phyloP scores from a whole-genome alignment of 2,113 vertebrate species.

The rat (Rattus norvegicus) region DNA sequence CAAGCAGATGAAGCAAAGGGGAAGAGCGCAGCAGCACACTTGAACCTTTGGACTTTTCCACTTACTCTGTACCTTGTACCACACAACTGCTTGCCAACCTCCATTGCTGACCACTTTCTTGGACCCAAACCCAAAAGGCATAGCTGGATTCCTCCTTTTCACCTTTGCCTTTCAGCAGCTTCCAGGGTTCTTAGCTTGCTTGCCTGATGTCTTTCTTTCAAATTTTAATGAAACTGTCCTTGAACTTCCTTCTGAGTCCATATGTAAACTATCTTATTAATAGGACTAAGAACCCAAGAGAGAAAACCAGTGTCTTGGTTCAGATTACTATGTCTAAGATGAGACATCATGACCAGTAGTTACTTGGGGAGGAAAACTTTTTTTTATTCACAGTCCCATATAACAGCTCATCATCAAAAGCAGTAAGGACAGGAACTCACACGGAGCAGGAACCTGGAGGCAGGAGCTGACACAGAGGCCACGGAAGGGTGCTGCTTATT shows the following conservation, averaged over 20 bases:
- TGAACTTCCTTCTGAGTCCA: neutral
- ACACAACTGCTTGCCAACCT: no score
- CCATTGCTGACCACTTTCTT: neutral
- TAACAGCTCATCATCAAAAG: neutral
- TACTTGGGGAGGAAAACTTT: neutral
- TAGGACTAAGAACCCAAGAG: neutral
- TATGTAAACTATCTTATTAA: neutral
- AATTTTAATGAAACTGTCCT: neutral
- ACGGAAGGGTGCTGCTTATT: neutral
- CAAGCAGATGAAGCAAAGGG: neutral
- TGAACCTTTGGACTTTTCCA: neutral
- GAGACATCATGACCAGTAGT: neutral
- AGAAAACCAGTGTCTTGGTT: neutral
- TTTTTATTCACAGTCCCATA: neutral
- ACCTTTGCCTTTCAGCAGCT: neutral
- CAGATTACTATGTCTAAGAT: neutral
- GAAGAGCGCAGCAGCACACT: neutral
- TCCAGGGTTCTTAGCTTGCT: neutral
- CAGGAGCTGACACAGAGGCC: neutral
- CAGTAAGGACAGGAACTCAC: neutral
- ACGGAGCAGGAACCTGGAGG: neutral
- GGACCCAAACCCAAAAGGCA: neutral
- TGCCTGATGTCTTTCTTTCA: neutral
- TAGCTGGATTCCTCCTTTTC: neutral
- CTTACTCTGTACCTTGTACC: neutral